phyloP scores from a whole-genome alignment of 2,797 vertebrate genomes.

The Hybognathus amarus region DNA sequence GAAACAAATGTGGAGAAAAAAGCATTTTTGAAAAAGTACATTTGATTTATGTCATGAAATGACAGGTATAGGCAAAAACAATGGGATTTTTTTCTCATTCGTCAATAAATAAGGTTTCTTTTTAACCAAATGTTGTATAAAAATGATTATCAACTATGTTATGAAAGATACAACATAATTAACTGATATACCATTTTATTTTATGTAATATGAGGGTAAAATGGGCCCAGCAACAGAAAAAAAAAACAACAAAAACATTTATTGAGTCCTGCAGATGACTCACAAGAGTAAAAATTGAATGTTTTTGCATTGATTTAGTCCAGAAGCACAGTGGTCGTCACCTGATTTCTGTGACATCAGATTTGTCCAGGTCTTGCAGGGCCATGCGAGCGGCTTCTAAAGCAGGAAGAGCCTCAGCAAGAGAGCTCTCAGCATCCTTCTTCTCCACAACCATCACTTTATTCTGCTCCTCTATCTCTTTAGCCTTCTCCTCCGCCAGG shows the following conservation, averaged over 20 bases:
- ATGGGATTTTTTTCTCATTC: no score
- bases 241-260: background rate
- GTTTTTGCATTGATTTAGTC: background rate
- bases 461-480: conserved; percentile 93
- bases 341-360: conserved; percentile 97
- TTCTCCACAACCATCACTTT: conserved; percentile 90
- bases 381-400: conserved; percentile 89
- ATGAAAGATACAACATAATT: no score
- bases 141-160: no score
- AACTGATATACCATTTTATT: no score
- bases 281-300: background rate
- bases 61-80: no score
- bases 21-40: no score
- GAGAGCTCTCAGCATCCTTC: conserved; percentile 85
- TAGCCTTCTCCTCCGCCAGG: conserved; percentile 90
- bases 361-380: conserved; percentile 92
- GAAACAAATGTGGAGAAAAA: no score
- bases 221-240: background rate
- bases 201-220: no score
- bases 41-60: no score
- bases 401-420: conserved; percentile 90
- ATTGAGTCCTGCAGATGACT: background rate
- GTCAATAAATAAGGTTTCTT: no score
- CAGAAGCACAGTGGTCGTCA: conserved; percentile 61
- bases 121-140: no score